Conservation (phyloP, 53 echinoderm and acorn worm species). For the Paracentrotus lividus region DNA sequence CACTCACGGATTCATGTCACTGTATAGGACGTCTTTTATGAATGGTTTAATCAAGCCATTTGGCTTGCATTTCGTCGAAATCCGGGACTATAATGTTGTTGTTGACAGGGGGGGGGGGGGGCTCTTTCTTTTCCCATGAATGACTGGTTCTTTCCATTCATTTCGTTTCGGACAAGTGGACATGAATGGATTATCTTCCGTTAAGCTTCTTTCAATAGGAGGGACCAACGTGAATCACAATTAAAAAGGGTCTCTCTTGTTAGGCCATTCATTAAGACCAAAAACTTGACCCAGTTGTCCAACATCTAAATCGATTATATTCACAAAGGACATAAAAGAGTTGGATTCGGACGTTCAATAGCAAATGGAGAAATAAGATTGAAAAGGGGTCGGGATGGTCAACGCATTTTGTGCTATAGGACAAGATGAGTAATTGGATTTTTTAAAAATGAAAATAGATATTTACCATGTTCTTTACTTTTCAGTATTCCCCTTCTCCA, state of each 20-base stretch:
- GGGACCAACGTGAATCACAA: constrained; percentile 47
- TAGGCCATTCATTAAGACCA: background rate
- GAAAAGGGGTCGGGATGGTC: too few species aligned
- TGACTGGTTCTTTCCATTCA: background rate
- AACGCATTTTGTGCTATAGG: too few species aligned
- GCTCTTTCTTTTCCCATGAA: background rate
- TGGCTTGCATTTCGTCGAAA: too few species aligned
- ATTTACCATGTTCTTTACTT: too few species aligned
- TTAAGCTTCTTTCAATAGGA: background rate
- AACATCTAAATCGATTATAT: background rate
- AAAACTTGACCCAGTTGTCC: background rate
- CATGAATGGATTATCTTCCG: background rate
- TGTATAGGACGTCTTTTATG: background rate
- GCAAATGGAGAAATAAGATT: too few species aligned
- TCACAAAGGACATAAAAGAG: too few species aligned
- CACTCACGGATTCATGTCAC: background rate
- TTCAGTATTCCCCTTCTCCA: too few species aligned
- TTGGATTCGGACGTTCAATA: too few species aligned
- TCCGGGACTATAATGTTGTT: too few species aligned
- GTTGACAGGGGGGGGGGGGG: background rate
- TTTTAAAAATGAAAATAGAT: too few species aligned
- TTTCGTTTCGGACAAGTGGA: constrained; percentile 24
- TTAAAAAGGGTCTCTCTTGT: background rate
- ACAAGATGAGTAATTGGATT: too few species aligned
- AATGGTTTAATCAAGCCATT: too few species aligned